These are phyloP conservation scores for Cephus nigrinus DNA, from an alignment of 2,888 invertebrate species.

Conservation along the genomic window DNA sequence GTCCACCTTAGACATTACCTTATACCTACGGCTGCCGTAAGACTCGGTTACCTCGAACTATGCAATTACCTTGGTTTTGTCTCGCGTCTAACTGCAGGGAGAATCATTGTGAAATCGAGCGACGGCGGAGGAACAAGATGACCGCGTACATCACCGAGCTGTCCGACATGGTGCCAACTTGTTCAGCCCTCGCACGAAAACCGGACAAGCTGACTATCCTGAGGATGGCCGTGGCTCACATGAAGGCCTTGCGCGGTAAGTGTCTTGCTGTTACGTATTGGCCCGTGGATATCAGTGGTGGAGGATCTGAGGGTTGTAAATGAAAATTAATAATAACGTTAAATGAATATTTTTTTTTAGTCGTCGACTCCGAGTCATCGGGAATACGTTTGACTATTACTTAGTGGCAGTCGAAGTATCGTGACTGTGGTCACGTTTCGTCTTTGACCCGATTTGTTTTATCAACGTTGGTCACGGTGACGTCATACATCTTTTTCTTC, in stretches of 20 bases:
- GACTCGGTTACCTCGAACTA: constrained; percentile 33
- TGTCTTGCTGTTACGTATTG: not conserved
- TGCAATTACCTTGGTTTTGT: constrained; percentile 56
- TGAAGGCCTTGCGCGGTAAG: constrained; percentile 96
- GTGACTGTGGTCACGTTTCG: not conserved
- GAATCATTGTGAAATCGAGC: constrained; percentile 99
- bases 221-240: constrained; percentile 99
- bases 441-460: not conserved
- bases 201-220: constrained; percentile 99
- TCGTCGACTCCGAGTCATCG: not conserved
- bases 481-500: not conserved
- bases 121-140: constrained; percentile 99
- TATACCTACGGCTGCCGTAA: not conserved
- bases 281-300: not conserved
- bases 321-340: not conserved
- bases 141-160: constrained; percentile 99
- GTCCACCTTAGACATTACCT: not conserved
- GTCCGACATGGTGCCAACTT: constrained; percentile 99
- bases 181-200: constrained; percentile 96
- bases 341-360: not conserved
- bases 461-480: not conserved
- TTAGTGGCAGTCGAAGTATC: not conserved
- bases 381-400: not conserved
- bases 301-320: not conserved
- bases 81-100: constrained; percentile 79